Conservation (phyloP, 2,888 invertebrate species). For the Apoderus coryli region DNA sequence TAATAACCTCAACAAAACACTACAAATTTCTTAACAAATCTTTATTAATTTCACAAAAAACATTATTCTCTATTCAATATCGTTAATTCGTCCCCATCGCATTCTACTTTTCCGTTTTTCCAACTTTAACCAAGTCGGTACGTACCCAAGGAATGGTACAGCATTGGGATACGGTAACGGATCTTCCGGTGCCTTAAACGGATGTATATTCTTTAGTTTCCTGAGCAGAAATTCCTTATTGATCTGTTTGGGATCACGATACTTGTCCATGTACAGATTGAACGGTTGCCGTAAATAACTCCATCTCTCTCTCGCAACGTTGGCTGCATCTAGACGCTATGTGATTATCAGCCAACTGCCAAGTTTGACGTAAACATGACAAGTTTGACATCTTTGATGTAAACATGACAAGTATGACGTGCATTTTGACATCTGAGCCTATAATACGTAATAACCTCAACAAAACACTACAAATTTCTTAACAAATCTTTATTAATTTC, state of each 20-base stretch:
- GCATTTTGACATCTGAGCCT: too few relatives aligned
- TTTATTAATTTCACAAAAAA: constrained; percentile 5
- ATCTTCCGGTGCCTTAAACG: constrained; percentile 56
- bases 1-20: too few relatives aligned
- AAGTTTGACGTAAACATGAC: too few relatives aligned
- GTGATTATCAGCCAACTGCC: too few relatives aligned
- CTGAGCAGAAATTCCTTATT: constrained; percentile 74
- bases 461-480: too few relatives aligned
- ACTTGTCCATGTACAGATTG: constrained; percentile 85
- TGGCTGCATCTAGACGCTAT: too few relatives aligned
- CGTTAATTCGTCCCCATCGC: constrained; percentile 64
- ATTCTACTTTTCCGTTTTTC: constrained; percentile 57
- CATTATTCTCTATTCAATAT: constrained; percentile 42
- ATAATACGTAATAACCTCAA: too few relatives aligned
- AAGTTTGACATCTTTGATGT: constrained; percentile 1
- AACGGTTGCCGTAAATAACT: constrained; percentile 72
- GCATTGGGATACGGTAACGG: constrained; percentile 65
- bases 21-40: too few relatives aligned
- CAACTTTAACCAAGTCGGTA: constrained; percentile 63
- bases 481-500: constrained; percentile 4
- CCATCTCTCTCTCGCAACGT: too few relatives aligned
- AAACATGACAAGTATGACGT: too few relatives aligned
- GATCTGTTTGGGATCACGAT: constrained; percentile 81
- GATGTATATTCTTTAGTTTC: constrained; percentile 67
- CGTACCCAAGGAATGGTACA: constrained; percentile 36